Evolutionary conservation across 1,140 invertebrate species (phyloP).

Genomic region (Lasioglossum baleicum): DNA sequence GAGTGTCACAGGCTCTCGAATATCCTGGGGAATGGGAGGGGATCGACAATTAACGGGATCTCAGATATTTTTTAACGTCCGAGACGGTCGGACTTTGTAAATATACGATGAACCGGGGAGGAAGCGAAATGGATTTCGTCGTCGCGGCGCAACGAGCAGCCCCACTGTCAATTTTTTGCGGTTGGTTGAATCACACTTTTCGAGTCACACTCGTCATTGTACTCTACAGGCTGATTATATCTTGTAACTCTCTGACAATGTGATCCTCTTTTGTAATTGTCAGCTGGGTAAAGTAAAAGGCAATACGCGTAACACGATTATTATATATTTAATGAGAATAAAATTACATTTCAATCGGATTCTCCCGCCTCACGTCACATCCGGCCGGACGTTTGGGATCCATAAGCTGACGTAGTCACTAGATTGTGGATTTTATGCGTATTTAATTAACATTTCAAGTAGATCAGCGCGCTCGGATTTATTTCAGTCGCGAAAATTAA

Average conservation of each 20-base stretch:
- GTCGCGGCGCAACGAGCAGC: slow-evolving; percentile 24
- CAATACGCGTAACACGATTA: slow-evolving; percentile 56
- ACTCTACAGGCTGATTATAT: slow-evolving; percentile 26
- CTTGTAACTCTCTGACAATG: slow-evolving; percentile 39
- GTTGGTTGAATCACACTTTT: slow-evolving; percentile 45
- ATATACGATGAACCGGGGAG: slow-evolving; percentile 40
- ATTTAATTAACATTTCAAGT: too few relatives aligned
- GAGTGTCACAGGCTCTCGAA: slow-evolving; percentile 12
- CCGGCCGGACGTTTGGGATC: background rate
- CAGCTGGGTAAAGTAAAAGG: slow-evolving; percentile 44
- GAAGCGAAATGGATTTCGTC: background rate
- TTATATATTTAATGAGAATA: slow-evolving; percentile 58
- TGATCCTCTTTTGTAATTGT: slow-evolving; percentile 38
- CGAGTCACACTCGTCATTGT: slow-evolving; percentile 31
- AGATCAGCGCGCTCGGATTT: too few relatives aligned
- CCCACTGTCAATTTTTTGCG: slow-evolving; percentile 61
- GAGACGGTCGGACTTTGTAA: slow-evolving; percentile 40
- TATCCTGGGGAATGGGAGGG: background rate
- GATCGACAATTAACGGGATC: slow-evolving; percentile 36
- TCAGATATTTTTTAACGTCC: slow-evolving; percentile 47
- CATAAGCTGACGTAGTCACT: too few relatives aligned
- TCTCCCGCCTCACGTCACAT: background rate
- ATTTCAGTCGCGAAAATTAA: too few relatives aligned
- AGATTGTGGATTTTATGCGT: too few relatives aligned
- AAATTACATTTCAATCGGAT: slow-evolving; percentile 50